phyloP scores from a whole-genome alignment of 2,797 vertebrate species.

The Peromyscus aztecus region DNA sequence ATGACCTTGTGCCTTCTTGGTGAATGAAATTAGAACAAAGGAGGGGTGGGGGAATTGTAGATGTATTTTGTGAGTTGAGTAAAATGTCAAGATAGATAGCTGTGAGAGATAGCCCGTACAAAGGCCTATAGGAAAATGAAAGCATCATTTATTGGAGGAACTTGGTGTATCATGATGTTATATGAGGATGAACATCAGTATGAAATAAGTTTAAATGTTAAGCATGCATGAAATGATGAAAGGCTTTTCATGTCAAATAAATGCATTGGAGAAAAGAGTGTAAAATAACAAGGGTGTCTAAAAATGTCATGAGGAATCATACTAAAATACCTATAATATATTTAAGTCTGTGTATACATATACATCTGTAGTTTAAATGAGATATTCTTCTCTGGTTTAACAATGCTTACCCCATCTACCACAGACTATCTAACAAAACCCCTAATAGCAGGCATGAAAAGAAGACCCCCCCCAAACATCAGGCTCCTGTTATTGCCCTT shows the following conservation, averaged over 20 bases:
- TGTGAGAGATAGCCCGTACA: background rate
- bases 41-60: background rate
- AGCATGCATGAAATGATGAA: background rate
- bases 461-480: background rate
- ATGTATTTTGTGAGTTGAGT: background rate
- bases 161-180: background rate
- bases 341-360: background rate
- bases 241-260: background rate
- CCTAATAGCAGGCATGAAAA: background rate
- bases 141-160: background rate
- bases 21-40: conserved; percentile 29
- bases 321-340: background rate
- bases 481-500: background rate
- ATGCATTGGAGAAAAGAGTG: background rate
- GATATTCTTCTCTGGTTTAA: background rate
- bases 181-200: background rate
- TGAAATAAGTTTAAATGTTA: conserved; percentile 59
- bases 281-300: background rate
- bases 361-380: background rate
- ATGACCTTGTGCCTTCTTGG: background rate
- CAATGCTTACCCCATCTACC: background rate
- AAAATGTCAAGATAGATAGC: background rate
- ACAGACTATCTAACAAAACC: background rate
- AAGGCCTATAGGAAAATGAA: background rate
- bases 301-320: background rate